Base-by-base conservation (phyloP, 2,113 vertebrate species). In the Polypterus senegalus region DNA sequence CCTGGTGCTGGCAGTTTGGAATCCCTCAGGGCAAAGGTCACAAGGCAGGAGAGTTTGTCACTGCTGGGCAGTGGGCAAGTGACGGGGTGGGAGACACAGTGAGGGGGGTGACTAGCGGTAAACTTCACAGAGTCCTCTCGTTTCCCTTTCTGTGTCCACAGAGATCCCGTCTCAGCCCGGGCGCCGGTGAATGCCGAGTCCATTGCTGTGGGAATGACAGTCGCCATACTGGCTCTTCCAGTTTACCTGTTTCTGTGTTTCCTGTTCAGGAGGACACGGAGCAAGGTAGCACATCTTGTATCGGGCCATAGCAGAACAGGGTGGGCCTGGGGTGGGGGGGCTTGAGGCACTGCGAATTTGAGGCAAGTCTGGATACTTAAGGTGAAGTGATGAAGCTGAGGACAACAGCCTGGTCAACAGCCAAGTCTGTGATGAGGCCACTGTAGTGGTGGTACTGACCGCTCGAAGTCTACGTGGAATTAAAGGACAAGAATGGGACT, bases 201-300 rank as follows among this genome's bases (percentile, higher is more conserved):
- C 2, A 58, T 86, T 49, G 74, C 77, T 1, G 70, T 85, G 63
- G 86, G 88, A 64, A 74, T 84, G 71, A 75, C 73, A 3, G 54
- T 84, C 3, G 77, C 85, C 1, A 57, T 61, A 1, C 58, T 88
- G 63, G 79, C 77, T 62, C 80, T 88, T 68, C 88, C 87, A 43
- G 61, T 88, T 9, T 84, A 89, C 65, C 74, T 79, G 59, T 63
- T 88, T 4, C 73, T 90, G 70, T 79, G 76, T 46, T 83, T 82
- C 67, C 66, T 88, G 55, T 88, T 88, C 52, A 68, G 81, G 60
- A 84, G 76, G 65, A 70, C 71, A 3, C 71, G 66, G 52, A 81
- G 70, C 61, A 76, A 77, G 81, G 88, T 88, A 73, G 27, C 27
- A 27, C 27, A 27, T 27, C 27, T 57, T 4, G 4, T 9, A 7